Base-by-base conservation (phyloP, 2,888 invertebrate genomes). In the Autographa gamma region DNA sequence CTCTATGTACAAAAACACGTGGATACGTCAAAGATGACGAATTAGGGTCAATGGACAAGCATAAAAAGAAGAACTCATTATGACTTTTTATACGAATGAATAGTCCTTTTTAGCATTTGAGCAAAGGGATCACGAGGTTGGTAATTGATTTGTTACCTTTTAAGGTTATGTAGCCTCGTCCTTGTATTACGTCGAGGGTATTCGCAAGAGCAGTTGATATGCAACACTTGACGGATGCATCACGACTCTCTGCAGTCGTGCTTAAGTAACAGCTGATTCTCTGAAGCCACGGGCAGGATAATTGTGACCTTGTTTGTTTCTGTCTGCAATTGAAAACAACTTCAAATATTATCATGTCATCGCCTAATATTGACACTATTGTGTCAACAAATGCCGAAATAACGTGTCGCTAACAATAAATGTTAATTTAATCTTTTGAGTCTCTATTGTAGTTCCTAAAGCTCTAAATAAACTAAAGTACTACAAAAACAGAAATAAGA, bases 191-290 rank as follows among this genome's bases (percentile, higher is more conserved):
- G 48, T 56, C 5, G 13, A 56, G 2, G 25, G 19, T 56, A 48
- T 4, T 25, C 11, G 54, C 25, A 19, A 56, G 13, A 25, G 54
- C 25, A 13, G 19, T 56, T 19, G 25, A 11, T 25, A 25, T 56
- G 25, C 54, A 56, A 19, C 48, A 60, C 34, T 66, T 66, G 60
- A 52, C 70, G 60, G 70, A 66, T 56, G 54, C 54, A 19, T 13
- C 54, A 56, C 54, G 74, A 60, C 66, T 63, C 77, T 60, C 78
- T 67, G 70, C 56, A 68, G 58, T 68, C 68, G 67, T 74, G 70
- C 65, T 58, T 58, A 64, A 62, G 32, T 9, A 66, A 68, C 74
- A 77, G 67, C 70, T 77, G 74, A 71, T 71, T 68, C 69, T 56
- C 25, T 66, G 70, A 68, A 68, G 38, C 18, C 25, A 61, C 62